phyloP scores from a whole-genome alignment of 2,888 invertebrate species.

The Microchrysa polita region DNA sequence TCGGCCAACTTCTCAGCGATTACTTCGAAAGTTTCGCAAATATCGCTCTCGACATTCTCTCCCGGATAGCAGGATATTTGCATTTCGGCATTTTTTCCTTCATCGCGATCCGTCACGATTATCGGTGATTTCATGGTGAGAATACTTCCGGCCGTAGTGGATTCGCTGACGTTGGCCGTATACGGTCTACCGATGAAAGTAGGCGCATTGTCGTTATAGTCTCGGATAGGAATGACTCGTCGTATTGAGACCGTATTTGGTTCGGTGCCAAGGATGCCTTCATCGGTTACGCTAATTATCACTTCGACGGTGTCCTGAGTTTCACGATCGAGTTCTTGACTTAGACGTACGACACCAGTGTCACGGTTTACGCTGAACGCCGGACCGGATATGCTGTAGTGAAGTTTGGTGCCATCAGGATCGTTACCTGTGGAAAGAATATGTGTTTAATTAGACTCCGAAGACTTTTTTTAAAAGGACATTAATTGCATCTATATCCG shows the following conservation, averaged over 20 bases:
- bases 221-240: conserved; percentile 78
- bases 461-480: no score
- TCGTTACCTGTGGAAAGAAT: conserved; percentile 68
- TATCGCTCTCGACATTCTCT: conserved; percentile 70
- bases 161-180: conserved; percentile 76
- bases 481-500: no score
- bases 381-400: conserved; percentile 84
- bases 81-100: conserved; percentile 77
- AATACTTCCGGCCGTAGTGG: conserved; percentile 71
- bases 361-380: conserved; percentile 80
- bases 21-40: conserved; percentile 76
- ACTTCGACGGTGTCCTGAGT: conserved; percentile 76
- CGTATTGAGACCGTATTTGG: conserved; percentile 82
- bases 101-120: conserved; percentile 76
- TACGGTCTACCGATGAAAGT: conserved; percentile 79
- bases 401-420: conserved; percentile 77
- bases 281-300: conserved; percentile 84
- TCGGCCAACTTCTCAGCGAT: conserved; percentile 72
- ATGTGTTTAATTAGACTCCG: no score
- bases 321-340: conserved; percentile 77
- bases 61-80: conserved; percentile 71
- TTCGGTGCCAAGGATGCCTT: conserved; percentile 74
- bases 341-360: conserved; percentile 78
- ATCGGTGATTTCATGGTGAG: conserved; percentile 71
- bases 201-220: conserved; percentile 84